phyloP scores from a whole-genome alignment of 2,888 invertebrate genomes.

The Agriotes lineatus region DNA sequence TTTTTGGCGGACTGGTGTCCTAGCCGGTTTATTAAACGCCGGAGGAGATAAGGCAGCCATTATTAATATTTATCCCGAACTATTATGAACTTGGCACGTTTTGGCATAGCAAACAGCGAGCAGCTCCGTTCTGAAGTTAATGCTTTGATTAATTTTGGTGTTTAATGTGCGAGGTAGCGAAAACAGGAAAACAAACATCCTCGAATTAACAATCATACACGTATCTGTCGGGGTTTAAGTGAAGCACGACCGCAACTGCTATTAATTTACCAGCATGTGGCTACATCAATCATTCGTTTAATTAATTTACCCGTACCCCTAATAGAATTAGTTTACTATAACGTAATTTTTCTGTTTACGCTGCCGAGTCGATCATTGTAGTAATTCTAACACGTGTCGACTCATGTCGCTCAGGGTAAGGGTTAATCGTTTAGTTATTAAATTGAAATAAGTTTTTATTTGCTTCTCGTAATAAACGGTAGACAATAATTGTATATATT shows the following conservation, averaged over 20 bases:
- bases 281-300: constrained; percentile 18
- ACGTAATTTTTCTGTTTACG: neutral
- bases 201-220: constrained; percentile 37
- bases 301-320: neutral
- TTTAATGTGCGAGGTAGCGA: constrained; percentile 37
- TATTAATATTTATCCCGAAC: constrained; percentile 28
- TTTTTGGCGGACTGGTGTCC: too few species aligned
- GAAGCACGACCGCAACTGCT: constrained; percentile 19
- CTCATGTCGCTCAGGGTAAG: too few species aligned
- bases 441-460: too few species aligned
- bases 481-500: too few species aligned
- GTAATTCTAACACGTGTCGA: too few species aligned
- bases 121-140: constrained; percentile 31
- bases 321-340: neutral
- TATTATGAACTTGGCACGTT: constrained; percentile 33
- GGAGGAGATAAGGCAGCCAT: constrained; percentile 21
- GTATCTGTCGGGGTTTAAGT: constrained; percentile 18
- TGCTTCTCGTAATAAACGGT: too few species aligned
- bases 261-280: constrained; percentile 32
- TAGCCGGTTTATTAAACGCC: constrained; percentile 26
- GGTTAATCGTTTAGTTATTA: too few species aligned
- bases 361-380: too few species aligned
- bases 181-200: constrained; percentile 39
- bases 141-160: constrained; percentile 40
- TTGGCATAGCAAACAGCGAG: constrained; percentile 29